Percentiles rank a stretch among this genome's conserved stretches.
Conservation (phyloP, 2,797 vertebrate species). For the Momotus momota region DNA sequence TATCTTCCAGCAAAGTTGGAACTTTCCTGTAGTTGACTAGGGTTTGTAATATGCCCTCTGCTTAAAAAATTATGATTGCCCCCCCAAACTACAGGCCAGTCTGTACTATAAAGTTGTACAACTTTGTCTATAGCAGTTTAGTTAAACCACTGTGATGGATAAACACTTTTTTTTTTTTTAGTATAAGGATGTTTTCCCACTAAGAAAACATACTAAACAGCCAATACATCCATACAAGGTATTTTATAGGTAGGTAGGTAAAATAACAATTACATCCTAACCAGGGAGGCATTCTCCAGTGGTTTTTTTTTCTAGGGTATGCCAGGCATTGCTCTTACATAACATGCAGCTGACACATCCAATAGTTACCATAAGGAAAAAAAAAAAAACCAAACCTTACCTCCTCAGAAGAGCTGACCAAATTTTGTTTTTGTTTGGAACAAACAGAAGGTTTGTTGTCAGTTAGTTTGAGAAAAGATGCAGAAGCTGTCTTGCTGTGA, state of each 20-base stretch:
- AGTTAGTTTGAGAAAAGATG: background rate
- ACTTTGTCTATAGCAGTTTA: background rate
- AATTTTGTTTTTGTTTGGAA: background rate
- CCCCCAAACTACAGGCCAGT: background rate
- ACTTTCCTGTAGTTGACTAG: background rate
- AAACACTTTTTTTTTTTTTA: background rate
- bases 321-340: background rate
- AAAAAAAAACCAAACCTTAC: background rate
- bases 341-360: background rate
- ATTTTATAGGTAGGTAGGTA: background rate
- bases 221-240: background rate
- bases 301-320: background rate
- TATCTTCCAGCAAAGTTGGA: background rate
- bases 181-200: background rate
- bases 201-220: background rate
- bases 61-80: background rate
- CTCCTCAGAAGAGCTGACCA: background rate
- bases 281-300: background rate
- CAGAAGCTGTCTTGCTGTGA: background rate
- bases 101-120: background rate
- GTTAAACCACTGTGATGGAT: background rate
- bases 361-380: background rate
- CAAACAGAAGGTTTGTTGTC: background rate
- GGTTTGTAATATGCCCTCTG: background rate
- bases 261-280: background rate